These are phyloP conservation scores for Hydroisotoma schaefferi DNA, from an alignment of 2,888 invertebrate genomes.

Conservation along the genomic window DNA sequence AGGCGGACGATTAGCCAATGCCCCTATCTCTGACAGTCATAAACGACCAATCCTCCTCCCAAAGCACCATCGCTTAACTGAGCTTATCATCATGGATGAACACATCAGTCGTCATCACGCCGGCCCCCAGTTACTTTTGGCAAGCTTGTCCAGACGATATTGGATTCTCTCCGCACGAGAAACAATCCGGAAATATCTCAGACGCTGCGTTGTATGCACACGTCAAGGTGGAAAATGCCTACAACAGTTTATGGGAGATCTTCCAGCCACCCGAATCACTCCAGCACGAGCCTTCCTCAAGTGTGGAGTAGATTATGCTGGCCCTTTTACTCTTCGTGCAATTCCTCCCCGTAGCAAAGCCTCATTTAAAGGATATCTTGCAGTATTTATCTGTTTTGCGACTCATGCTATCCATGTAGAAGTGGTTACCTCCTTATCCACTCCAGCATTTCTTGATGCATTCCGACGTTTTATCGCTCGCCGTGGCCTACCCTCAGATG, in stretches of 20 bases:
- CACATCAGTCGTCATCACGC: conserved; percentile 35
- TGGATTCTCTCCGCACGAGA: conserved; percentile 29
- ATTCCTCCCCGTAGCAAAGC: background rate
- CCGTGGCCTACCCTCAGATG: conserved; percentile 46
- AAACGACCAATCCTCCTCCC: conserved; percentile 41
- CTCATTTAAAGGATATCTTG: conserved; percentile 3
- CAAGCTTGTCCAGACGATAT: conserved; percentile 14
- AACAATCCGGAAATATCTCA: conserved; percentile 10
- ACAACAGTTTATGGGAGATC: conserved; percentile 48
- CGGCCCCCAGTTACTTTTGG: conserved; percentile 18
- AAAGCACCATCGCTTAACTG: conserved; percentile 20
- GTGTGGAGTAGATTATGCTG: conserved; percentile 31
- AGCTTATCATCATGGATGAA: conserved; percentile 18
- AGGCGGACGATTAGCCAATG: conserved; percentile 33
- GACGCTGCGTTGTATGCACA: conserved; percentile 36
- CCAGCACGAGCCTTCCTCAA: conserved; percentile 46
- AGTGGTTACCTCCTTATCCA: conserved; percentile 48
- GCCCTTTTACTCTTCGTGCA: conserved; percentile 5
- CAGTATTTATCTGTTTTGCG: conserved; percentile 16
- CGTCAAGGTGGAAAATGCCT: conserved; percentile 15
- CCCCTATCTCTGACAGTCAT: conserved; percentile 14
- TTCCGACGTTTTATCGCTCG: conserved; percentile 49
- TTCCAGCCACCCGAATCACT: conserved; percentile 44
- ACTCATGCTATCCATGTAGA: conserved; percentile 46
- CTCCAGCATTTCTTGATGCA: conserved; percentile 50